Conservation (phyloP, 2,888 invertebrate genomes). For the Thysanoteuthis rhombus region DNA sequence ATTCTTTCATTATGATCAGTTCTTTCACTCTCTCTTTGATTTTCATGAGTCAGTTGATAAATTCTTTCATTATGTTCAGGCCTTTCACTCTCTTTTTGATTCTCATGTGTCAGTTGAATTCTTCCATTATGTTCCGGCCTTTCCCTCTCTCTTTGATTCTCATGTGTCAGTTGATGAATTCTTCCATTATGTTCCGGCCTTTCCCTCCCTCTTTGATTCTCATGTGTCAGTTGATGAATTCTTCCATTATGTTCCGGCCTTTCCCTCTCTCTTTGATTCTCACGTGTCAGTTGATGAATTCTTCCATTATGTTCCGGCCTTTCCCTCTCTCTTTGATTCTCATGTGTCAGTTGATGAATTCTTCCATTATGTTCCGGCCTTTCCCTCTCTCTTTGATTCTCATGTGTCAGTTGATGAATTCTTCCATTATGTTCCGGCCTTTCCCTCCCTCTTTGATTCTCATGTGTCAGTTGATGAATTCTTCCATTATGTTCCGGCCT, state of each 20-base stretch:
- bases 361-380: neutral
- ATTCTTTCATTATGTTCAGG: neutral
- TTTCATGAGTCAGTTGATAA: neutral
- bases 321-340: neutral
- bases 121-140: neutral
- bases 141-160: neutral
- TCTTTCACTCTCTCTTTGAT: neutral
- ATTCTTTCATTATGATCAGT: neutral
- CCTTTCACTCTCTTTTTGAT: neutral
- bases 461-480: no score
- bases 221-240: no score
- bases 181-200: neutral
- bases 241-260: neutral
- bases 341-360: no score
- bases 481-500: neutral
- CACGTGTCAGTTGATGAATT: no score
- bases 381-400: neutral
- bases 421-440: neutral
- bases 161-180: no score
- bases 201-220: neutral
- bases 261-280: neutral
- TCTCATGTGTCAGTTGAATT: neutral
- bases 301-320: neutral
- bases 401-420: no score
- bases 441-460: neutral